A percentile compares a stretch with the other conserved stretches of the same genome.
phyloP scores from a whole-genome alignment of 2,888 invertebrate genomes.

The Netelia virgata region DNA sequence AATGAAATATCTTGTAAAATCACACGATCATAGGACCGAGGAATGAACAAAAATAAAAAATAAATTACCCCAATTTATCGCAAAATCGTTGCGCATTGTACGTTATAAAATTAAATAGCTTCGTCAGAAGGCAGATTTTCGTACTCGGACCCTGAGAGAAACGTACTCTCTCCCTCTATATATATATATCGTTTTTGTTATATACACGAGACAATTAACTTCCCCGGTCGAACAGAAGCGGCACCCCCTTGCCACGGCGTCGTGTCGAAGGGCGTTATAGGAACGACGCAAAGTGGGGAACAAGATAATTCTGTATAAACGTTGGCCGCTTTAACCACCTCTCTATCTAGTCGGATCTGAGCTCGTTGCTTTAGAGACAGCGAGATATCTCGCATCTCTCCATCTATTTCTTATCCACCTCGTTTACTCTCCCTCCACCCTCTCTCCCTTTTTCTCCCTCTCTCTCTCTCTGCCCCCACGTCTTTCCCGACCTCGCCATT shows the following conservation, averaged over 20 bases:
- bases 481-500: constrained; percentile 4
- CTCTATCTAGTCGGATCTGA: constrained; percentile 54
- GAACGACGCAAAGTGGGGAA: constrained; percentile 42
- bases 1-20: no score
- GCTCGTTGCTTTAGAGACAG: not conserved
- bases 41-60: no score
- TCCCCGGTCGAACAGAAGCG: constrained; percentile 59
- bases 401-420: constrained; percentile 24
- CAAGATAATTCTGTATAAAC: constrained; percentile 66
- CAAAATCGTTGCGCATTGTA: not conserved
- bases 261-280: constrained; percentile 54
- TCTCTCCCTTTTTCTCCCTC: constrained; percentile 3
- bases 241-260: constrained; percentile 34
- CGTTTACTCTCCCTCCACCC: constrained; percentile 6
- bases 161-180: not conserved
- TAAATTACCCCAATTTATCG: no score
- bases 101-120: not conserved
- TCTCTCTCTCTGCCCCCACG: constrained; percentile 4
- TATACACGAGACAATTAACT: constrained; percentile 65
- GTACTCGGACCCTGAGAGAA: not conserved
- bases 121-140: not conserved
- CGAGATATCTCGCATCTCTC: constrained; percentile 23
- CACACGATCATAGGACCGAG: no score
- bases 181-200: not conserved
- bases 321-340: constrained; percentile 55